Base-by-base conservation (phyloP, 2,888 invertebrate species). In the Cheilosia scutellata region DNA sequence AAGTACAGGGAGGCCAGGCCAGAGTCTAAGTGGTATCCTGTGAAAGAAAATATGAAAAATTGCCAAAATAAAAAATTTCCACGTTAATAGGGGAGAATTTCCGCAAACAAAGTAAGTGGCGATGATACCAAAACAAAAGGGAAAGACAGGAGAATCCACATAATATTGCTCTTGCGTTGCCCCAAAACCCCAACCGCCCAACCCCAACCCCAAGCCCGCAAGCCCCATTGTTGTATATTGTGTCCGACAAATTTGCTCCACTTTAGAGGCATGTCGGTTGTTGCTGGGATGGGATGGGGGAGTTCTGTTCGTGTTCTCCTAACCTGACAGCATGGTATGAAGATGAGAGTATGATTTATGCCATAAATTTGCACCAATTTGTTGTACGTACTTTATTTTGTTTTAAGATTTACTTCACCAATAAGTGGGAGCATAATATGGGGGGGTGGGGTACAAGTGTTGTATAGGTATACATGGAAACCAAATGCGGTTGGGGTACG, bases 301-400 rank as follows among this genome's bases (percentile, higher is more conserved):
- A 82, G 77, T 77, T 55, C 79, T 80, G 70, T 84, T 84, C 84
- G 83, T 79, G 74, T 79, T 84, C 68, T 71, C 31, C 57, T 78
- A 71, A 71, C 58, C 75, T 75, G 55, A 60, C 78, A 78, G 57
- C 72, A 62, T 42, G 60, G 72, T 40, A 62, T 57, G 37, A 62
- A 86, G 82, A 87, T 65, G 82, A 70, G 74, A 78, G 72, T 42
- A 78, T 87, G 82, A 87, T 87, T 87, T 87, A 87, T 87, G 77
- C 87, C 87, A 87, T 82, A 87, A 87, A 87, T 82, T 82, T 87
- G 77, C 74, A 87, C 72, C 87, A 87, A 87, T 87, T 87, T 87
- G 82, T 82, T 87, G 72, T 82, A 82, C 74, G 68, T 82, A 87
- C 74, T 74, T 82, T 82, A 72, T 58, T 78, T 74, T 78, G 74